A percentile compares a stretch with the other conserved stretches of the same genome.
These are phyloP conservation scores for Atractosteus spatula DNA, from an alignment of 2,113 vertebrate genomes.

Conservation along the genomic window DNA sequence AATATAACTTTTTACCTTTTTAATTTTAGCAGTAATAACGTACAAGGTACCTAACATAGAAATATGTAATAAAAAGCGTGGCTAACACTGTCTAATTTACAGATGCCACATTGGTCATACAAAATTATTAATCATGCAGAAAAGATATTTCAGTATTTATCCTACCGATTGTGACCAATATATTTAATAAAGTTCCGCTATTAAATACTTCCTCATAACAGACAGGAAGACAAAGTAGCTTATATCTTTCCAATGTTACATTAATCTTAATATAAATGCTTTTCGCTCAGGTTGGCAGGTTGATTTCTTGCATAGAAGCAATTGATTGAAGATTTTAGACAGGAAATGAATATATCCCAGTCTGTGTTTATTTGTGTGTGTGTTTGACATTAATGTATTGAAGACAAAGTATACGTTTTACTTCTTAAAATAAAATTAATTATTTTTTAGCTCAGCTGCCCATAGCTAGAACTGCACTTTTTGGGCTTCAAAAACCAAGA, in stretches of 20 bases:
- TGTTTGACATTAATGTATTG: slow-evolving; percentile 9
- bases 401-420: slow-evolving; percentile 3
- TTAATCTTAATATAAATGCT: not conserved
- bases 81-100: too few relatives aligned
- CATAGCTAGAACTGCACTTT: not conserved
- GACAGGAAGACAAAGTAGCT: not conserved
- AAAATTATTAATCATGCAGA: not conserved
- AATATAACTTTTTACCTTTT: too few relatives aligned
- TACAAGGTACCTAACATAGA: too few relatives aligned
- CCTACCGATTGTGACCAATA: too few relatives aligned
- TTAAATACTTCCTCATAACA: not conserved
- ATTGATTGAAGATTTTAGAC: too few relatives aligned
- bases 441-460: not conserved
- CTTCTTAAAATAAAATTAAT: slow-evolving; percentile 6
- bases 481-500: not conserved
- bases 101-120: too few relatives aligned
- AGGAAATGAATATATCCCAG: too few relatives aligned
- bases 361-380: too few relatives aligned
- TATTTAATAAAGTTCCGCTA: too few relatives aligned
- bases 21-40: too few relatives aligned
- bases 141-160: not conserved
- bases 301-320: too few relatives aligned
- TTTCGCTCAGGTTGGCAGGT: not conserved
- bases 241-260: not conserved
- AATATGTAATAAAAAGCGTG: too few relatives aligned